Percentiles rank a stretch among this genome's conserved stretches.
Conservation (phyloP, 2,113 vertebrate species). For the Cinclus cinclus region DNA sequence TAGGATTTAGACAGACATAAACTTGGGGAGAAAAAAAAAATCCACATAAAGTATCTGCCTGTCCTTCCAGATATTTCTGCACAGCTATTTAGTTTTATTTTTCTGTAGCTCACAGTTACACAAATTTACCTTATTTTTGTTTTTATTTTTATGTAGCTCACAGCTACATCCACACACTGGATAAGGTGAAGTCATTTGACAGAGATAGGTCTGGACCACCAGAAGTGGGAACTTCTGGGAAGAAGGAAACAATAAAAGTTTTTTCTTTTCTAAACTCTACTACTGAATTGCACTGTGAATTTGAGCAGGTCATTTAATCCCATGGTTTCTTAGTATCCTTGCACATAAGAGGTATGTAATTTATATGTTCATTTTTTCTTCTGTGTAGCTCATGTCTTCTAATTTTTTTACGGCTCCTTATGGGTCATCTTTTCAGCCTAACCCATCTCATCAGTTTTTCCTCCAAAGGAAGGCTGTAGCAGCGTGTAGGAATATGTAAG, state of each 20-base stretch:
- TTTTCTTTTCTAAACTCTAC: neutral
- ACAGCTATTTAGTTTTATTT: neutral
- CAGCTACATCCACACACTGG: neutral
- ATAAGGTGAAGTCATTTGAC: neutral
- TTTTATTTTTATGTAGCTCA: neutral
- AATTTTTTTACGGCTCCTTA: neutral
- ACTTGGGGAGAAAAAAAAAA: neutral
- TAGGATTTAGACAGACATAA: constrained; percentile 20
- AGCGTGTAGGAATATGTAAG: neutral
- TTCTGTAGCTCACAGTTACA: neutral
- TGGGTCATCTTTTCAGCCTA: neutral
- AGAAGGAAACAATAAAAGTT: neutral
- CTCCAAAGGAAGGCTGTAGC: neutral
- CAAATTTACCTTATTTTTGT: too few species aligned
- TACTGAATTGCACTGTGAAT: neutral
- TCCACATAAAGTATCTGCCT: neutral
- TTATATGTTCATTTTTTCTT: neutral
- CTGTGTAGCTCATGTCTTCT: neutral
- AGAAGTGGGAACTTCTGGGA: neutral
- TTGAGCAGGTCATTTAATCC: neutral
- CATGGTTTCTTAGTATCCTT: neutral
- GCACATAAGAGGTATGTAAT: neutral
- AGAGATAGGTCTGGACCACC: neutral
- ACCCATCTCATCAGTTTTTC: neutral
- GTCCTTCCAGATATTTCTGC: neutral